phyloP scores from a whole-genome alignment of 2,113 vertebrate species.

The Shinisaurus crocodilurus region DNA sequence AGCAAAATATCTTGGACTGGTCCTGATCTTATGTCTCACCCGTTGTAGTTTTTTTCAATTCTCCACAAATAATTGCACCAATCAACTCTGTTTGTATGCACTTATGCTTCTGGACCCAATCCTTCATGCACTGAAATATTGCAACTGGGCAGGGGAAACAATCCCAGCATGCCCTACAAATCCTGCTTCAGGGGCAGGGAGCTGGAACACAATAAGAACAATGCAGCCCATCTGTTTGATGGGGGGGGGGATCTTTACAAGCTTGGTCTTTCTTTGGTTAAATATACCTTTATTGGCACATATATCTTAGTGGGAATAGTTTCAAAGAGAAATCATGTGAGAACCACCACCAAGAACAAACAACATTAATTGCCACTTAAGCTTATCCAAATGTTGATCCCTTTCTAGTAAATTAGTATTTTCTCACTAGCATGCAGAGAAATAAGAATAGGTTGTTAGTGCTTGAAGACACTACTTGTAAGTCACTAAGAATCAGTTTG shows the following conservation, averaged over 20 bases:
- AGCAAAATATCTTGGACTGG: too few species aligned
- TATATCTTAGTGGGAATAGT: constrained; percentile 40
- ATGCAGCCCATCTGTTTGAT: background rate
- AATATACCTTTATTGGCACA: background rate
- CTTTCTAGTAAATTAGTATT: background rate
- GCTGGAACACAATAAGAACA: background rate
- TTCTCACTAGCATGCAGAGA: constrained; percentile 25
- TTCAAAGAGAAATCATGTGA: constrained; percentile 42
- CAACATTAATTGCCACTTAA: constrained; percentile 59
- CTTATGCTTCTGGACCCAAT: background rate
- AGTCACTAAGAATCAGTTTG: background rate
- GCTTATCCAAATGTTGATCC: constrained; percentile 47
- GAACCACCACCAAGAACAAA: background rate
- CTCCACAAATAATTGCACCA: background rate
- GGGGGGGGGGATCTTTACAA: background rate
- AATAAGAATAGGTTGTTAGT: background rate
- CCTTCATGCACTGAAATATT: background rate
- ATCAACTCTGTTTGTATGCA: background rate
- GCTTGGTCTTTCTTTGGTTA: background rate
- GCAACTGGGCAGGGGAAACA: background rate
- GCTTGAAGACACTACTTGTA: background rate
- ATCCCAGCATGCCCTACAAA: background rate
- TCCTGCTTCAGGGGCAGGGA: background rate
- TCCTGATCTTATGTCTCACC: background rate
- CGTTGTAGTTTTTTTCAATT: background rate